Base-by-base conservation (phyloP, 92 coral and sea anemone species). In the Zoanthus solanderi region DNA sequence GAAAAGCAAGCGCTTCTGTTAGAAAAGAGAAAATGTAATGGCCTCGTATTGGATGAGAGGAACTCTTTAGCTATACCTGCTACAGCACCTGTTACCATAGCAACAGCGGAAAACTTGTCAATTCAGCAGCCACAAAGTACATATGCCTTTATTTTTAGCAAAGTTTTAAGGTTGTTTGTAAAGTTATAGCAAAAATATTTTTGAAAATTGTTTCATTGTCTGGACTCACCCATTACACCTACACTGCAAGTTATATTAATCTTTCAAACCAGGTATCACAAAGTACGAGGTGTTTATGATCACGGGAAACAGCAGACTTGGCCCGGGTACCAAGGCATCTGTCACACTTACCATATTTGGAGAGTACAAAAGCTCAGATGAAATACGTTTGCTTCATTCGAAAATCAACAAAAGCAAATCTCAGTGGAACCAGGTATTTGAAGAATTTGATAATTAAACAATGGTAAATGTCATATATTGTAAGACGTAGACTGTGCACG, bases 291-390 rank as follows among this genome's bases (percentile, higher is more conserved):
- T 96, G 28, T 96, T 95, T 50, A 84, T 96, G 14, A 78, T 92
- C 71, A 95, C 99, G 10, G 99, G 99, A 18, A 94, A 96, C 42
- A 2, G 42, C 84, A 92, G 96, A 77, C 88, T 94, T 65, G 99
- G 96, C 78, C 98, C 99, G 72, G 98, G 96, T 6, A 95, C 99
- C 74, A 94, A 96, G 29, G 96, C 94, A 34, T 91, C 79, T 34
- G 92, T 96, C 8, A 95, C 92, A 77, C 71, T 96, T 44, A 95
- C 98, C 44, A 78, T 96, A 78, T 96, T 95, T 86, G 99, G 99
- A 66, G 98, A 95, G 63, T 79, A 88, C 18, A 94, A 96, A 77
- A 89, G 83, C 73, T 88, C 96, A n/a, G 98, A 96, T 6, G 96
- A 95, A 83, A 92, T 96, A 84, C 92, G 88, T 83, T 92, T 96